A percentile compares a stretch with the other conserved stretches of the same genome.
Conservation (phyloP, 2,113 vertebrate species). For the Aleadryas rufinucha region DNA sequence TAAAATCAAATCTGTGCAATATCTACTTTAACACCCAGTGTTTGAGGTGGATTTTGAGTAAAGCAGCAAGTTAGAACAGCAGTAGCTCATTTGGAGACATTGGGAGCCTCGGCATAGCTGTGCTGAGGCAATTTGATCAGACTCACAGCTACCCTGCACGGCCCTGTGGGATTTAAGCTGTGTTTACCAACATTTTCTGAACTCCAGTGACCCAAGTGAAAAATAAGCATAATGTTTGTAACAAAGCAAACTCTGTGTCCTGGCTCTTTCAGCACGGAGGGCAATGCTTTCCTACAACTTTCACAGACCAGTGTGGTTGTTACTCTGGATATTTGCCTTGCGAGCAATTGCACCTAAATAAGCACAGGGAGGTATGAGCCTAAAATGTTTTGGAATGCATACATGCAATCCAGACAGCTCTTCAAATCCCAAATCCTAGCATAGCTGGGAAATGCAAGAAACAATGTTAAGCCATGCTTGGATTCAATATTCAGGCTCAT, state of each 20-base stretch:
- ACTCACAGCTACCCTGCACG: not conserved
- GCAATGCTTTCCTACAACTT: not conserved
- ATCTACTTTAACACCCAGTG: conserved; percentile 28
- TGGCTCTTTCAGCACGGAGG: not conserved
- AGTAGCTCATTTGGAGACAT: not conserved
- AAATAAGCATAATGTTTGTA: not conserved
- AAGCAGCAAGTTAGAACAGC: conserved; percentile 14
- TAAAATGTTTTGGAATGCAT: not conserved
- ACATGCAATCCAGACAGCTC: not conserved
- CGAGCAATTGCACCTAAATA: not conserved
- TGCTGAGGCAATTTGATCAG: not conserved
- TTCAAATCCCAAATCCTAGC: not conserved
- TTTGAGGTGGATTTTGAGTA: conserved; percentile 46
- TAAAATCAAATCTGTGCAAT: conserved; percentile 35
- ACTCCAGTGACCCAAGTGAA: not conserved
- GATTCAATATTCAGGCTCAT: not conserved
- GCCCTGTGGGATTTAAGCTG: not conserved
- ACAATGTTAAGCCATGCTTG: not conserved
- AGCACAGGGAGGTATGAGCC: not conserved
- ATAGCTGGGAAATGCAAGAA: not conserved
- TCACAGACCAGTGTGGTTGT: not conserved
- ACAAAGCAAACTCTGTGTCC: not conserved
- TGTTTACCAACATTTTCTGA: conserved; percentile 12
- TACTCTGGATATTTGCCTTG: not conserved
- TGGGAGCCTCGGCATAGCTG: not conserved